Evolutionary conservation across 2,797 vertebrate species (phyloP).

Genomic region (Halcyon chelicuti): DNA sequence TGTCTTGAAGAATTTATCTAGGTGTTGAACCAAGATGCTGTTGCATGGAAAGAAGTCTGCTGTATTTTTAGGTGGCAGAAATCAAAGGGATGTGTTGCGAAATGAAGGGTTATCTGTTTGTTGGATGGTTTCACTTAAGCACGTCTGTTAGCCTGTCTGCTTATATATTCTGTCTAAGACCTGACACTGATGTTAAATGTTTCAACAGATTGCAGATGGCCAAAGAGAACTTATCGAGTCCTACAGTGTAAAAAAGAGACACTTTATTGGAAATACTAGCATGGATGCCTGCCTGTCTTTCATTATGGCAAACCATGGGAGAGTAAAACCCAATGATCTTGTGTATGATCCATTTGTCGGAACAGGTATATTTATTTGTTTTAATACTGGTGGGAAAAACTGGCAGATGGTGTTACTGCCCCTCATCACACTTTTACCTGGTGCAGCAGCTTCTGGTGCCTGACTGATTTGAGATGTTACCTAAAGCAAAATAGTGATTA

Average conservation of each 20-base stretch:
- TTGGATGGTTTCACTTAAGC: not conserved
- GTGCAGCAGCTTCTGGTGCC: not conserved
- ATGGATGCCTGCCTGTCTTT: slow-evolving; percentile 97
- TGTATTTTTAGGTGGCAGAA: not conserved
- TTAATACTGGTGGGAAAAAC: not conserved
- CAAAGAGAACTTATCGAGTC: slow-evolving; percentile 96
- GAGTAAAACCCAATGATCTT: slow-evolving; percentile 90
- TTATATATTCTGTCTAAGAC: not conserved
- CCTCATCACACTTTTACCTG: not conserved
- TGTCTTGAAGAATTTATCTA: not conserved
- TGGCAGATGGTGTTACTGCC: not conserved
- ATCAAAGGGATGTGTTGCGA: not conserved
- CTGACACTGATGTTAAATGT: slow-evolving; percentile 28
- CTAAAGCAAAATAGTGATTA: not conserved
- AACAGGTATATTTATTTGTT: slow-evolving; percentile 84
- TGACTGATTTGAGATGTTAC: not conserved
- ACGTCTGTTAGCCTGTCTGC: not conserved
- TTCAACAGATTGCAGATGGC: slow-evolving; percentile 91
- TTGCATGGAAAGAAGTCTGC: not conserved
- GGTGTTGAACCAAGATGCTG: not conserved
- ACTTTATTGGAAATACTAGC: slow-evolving; percentile 97
- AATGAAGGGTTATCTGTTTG: not conserved
- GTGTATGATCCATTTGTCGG: slow-evolving; percentile 98
- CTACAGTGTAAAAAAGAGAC: slow-evolving; percentile 96
- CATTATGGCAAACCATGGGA: slow-evolving; percentile 96